These are phyloP conservation scores for Mactromeris polynyma DNA, from an alignment of 2,888 invertebrate species.

Conservation along the genomic window DNA sequence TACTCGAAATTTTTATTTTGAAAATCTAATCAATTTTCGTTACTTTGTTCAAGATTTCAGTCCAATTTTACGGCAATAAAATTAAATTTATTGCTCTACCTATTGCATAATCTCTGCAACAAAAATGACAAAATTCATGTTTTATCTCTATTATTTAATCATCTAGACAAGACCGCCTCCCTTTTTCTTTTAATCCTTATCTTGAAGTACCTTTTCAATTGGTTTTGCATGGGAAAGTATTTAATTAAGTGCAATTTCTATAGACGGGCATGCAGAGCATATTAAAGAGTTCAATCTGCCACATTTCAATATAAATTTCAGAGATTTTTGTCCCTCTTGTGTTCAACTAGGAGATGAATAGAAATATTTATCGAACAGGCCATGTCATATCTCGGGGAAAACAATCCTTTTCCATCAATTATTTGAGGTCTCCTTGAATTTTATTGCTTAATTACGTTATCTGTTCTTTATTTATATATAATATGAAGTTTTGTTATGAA, in stretches of 20 bases:
- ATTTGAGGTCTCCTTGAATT: not conserved
- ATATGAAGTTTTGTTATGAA: not conserved
- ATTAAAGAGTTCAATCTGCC: conserved; percentile 5
- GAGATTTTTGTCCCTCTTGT: conserved; percentile 23
- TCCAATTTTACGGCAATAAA: not conserved
- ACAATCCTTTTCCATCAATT: conserved; percentile 33
- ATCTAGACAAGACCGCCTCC: not conserved
- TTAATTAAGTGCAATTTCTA: conserved; percentile 11
- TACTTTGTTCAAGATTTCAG: not conserved
- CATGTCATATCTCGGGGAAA: conserved; percentile 29
- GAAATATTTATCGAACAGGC: conserved; percentile 28
- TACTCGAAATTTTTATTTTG: conserved; percentile 3
- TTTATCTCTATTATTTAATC: conserved; percentile 7
- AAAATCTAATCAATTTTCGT: conserved; percentile 10
- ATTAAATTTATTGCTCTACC: not conserved
- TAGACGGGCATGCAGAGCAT: conserved; percentile 1
- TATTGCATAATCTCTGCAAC: not conserved
- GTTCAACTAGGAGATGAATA: conserved; percentile 22
- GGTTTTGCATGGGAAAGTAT: conserved; percentile 38
- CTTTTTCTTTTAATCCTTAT: conserved; percentile 20
- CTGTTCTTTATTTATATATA: conserved; percentile 5
- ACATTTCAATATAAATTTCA: conserved; percentile 38
- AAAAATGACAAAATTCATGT: conserved; percentile 20
- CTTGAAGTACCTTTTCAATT: conserved; percentile 4
- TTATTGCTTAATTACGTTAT: conserved; percentile 39